Base-by-base conservation (phyloP, 2,888 invertebrate genomes). In the Platycheirus albimanus region DNA sequence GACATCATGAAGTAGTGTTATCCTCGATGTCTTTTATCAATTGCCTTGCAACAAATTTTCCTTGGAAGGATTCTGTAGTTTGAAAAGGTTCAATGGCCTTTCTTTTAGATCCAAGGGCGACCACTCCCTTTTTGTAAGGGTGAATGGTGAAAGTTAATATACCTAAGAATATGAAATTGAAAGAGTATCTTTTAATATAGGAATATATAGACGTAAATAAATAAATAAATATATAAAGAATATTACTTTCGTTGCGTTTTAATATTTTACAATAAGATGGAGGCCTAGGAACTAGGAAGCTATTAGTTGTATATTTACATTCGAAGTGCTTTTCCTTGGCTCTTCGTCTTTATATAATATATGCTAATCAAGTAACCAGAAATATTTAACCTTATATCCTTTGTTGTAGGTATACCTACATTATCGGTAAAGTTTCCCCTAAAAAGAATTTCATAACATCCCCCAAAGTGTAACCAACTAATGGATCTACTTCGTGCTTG, bases 81-180 rank as follows among this genome's bases (percentile, higher is more conserved):
- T 1, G 10, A 28, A 58, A 17, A 58, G 58, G 58, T 58, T 58
- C 58, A 58, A 41, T 58, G 58, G 3, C 58, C 58, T 58, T 58
- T 28, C 30, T 28, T 41, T 58, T 38, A 58, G 10, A 56, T 56
- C 20, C 36, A 20, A 13, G 6, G 11, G 15, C 58, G 58, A 58
- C 58, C 58, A 58, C 58, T 28, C 58, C 58, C 41, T 41, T 1
- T 33, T 28, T 13, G n/a, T n/a, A n/a, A n/a, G n/a, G n/a, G n/a
- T n/a, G n/a, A n/a, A 56, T 56, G 56, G 24, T 28, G 41, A 41
- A 58, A 58, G 38, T 58, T 15, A 0, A 36, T 56, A 19, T 20
- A 10, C 24, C 15, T 0, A 24, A 15, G 19, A 13, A 19, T 54
- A 19, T 13, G n/a, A n/a, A n/a, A n/a, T n/a, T n/a, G n/a, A n/a